Base-by-base conservation (phyloP, 2,113 vertebrate genomes). In the Dissostichus mawsoni region DNA sequence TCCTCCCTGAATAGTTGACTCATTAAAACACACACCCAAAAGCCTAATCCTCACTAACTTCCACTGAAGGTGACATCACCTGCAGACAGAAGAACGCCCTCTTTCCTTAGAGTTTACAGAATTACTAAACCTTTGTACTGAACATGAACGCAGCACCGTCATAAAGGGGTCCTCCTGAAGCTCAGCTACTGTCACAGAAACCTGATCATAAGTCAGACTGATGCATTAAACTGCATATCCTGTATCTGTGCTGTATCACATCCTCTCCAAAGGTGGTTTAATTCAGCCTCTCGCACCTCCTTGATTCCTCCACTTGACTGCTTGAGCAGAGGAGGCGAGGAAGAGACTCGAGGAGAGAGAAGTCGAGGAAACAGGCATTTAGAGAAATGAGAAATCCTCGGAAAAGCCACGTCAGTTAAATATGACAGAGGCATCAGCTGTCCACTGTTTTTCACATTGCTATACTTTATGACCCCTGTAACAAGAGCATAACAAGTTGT, bases 21-120 rank as follows among this genome's bases (percentile, higher is more conserved):
- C 11, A 20, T 72, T 51, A 20, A 62, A 16, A 23, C 23, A 18
- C 3, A 25, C 44, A 17, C 10, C 47, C n/a, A 13, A 17, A 62
- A 16, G 8, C 41, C 47, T 6, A 20, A 23, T 44, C 1, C 41
- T 56, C 36, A 29, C 2, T 67, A 16, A 68, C 29, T 44, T 18
- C 33, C 63, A 8, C 14, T 66, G n/a, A 77, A 52, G 13, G 20
- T 52, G 53, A 72, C 59, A 20, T 65, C 73, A 81, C 50, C 70
- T 3, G 3, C 53, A 6, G 13, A 11, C 20, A 33, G 12, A 11
- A 7, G 8, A 11, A 61, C 4, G 1, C 29, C n/a, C 20, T 16
- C 10, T 23, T 20, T 67, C 8, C 29, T 33, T 1, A 18, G 10
- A 36, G 9, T 36, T 14, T 5, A 1, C 20, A 2, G 18, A 18